Conservation (phyloP, 2,888 invertebrate species). For the Phalera bucephala region DNA sequence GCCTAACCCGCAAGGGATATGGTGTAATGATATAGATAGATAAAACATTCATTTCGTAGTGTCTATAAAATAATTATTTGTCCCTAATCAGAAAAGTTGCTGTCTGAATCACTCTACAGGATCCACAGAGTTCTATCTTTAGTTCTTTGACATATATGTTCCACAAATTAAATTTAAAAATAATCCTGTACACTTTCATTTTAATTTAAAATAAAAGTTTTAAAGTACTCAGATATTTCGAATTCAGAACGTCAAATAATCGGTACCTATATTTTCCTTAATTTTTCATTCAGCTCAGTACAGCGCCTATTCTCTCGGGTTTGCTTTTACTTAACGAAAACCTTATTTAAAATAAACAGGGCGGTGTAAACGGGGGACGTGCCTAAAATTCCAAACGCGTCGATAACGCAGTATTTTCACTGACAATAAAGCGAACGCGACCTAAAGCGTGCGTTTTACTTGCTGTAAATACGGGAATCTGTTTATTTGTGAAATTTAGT, state of each 20-base stretch:
- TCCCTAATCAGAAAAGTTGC: no score
- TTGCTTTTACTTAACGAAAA: constrained; percentile 75
- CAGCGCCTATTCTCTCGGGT: constrained; percentile 57
- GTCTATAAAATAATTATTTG: no score
- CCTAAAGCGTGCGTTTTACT: constrained; percentile 25
- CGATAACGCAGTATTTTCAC: constrained; percentile 60
- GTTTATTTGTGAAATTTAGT: constrained; percentile 18
- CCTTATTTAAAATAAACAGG: constrained; percentile 80
- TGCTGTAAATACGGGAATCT: constrained; percentile 9
- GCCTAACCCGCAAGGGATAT: no score
- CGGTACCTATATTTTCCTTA: constrained; percentile 64
- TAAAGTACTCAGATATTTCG: constrained; percentile 38
- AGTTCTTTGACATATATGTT: no score
- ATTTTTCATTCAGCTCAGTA: constrained; percentile 71
- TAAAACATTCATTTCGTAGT: no score
- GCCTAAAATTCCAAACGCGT: constrained; percentile 63
- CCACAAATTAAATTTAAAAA: no score
- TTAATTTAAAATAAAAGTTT: no score
- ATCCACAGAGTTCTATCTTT: no score
- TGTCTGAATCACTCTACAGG: no score
- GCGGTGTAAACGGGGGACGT: constrained; percentile 73
- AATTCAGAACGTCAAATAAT: constrained; percentile 44
- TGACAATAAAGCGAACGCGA: constrained; percentile 55
- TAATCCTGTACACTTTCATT: no score
- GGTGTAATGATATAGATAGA: no score